Conservation (phyloP, 2,113 vertebrate genomes). For the Trematomus loennbergii region DNA sequence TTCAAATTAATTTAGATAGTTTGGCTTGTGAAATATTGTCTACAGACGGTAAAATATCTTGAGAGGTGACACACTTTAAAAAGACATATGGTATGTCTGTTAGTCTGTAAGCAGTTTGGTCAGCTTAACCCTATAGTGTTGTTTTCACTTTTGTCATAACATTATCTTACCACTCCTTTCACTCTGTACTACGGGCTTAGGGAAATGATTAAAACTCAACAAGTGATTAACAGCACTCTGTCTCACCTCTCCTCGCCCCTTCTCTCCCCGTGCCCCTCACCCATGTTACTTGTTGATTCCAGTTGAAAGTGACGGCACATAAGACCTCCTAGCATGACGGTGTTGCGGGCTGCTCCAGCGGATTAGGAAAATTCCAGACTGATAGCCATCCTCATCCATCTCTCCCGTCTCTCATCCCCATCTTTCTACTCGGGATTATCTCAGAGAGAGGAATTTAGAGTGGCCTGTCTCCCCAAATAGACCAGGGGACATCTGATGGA, state of each 20-base stretch:
- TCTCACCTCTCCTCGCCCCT: constrained; percentile 24
- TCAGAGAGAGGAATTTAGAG: constrained; percentile 73
- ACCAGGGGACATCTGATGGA: constrained; percentile 71
- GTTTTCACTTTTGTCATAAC: constrained; percentile 21
- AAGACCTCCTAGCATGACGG: constrained; percentile 19
- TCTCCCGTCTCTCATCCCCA: constrained; percentile 54
- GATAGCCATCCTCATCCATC: constrained; percentile 60
- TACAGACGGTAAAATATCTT: not conserved
- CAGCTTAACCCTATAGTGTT: constrained; percentile 1
- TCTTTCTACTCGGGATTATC: constrained; percentile 79
- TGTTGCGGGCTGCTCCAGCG: constrained; percentile 42
- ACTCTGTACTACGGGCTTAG: not conserved
- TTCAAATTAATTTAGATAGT: not conserved
- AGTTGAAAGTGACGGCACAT: constrained; percentile 32
- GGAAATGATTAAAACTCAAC: constrained; percentile 33
- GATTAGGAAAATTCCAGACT: constrained; percentile 72
- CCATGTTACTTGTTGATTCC: constrained; percentile 1
- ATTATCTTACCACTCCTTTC: not conserved
- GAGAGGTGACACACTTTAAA: not conserved
- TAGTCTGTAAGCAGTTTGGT: not conserved
- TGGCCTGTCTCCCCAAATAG: constrained; percentile 78
- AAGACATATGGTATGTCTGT: not conserved
- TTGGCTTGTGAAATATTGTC: not conserved
- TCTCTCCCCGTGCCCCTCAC: not conserved
- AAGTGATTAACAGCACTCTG: constrained; percentile 1